Conservation (phyloP, 2,888 invertebrate species). For the Metacarcinus magister region DNA sequence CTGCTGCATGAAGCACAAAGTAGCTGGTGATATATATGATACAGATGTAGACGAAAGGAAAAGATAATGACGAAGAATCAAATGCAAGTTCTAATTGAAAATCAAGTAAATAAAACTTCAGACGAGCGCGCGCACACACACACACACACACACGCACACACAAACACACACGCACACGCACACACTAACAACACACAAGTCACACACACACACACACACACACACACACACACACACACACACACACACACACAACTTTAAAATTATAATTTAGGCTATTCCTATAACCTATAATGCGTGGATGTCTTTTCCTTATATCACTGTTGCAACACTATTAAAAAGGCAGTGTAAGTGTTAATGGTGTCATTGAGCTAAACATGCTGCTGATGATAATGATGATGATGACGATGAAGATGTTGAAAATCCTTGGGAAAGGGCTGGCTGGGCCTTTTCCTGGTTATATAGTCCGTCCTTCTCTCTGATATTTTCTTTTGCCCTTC, state of each 20-base stretch:
- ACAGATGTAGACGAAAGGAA: neutral
- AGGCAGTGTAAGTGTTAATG: neutral
- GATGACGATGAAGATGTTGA: neutral
- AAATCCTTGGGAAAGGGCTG: neutral
- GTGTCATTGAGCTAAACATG: neutral
- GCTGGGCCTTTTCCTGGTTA: neutral
- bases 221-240: constrained; percentile 41
- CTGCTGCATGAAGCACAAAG: neutral
- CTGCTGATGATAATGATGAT: neutral
- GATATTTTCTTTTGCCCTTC: neutral
- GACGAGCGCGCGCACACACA: neutral
- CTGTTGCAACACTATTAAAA: neutral
- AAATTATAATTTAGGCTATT: neutral
- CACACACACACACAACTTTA: neutral
- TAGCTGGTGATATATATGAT: neutral
- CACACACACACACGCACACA: constrained; percentile 35
- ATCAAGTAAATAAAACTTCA: neutral
- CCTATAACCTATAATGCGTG: neutral
- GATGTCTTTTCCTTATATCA: neutral
- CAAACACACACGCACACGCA: constrained; percentile 14
- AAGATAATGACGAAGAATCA: neutral
- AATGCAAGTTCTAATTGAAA: neutral
- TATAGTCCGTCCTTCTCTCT: neutral
- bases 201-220: neutral
- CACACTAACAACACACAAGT: neutral